A percentile compares a stretch with the other conserved stretches of the same genome.
Conservation (phyloP, 2,113 vertebrate species). For the Oryzias javanicus region DNA sequence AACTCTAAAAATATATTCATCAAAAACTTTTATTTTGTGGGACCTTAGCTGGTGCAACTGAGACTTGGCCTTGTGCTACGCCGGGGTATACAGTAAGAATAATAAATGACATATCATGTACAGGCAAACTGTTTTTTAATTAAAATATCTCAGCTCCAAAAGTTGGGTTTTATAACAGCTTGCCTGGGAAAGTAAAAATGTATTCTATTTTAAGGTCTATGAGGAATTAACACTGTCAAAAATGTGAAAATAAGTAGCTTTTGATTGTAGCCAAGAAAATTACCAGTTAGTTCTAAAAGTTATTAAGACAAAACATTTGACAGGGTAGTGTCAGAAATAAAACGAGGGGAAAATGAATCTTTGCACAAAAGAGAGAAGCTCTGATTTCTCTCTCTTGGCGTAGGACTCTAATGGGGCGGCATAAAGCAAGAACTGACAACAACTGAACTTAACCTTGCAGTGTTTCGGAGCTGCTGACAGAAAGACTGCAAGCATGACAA, state of each 20-base stretch:
- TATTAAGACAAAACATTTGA: slow-evolving; percentile 8
- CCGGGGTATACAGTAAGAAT: too few species aligned
- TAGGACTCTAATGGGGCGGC: slow-evolving; percentile 26
- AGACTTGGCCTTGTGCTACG: too few species aligned
- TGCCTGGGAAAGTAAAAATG: too few species aligned
- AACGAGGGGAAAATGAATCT: slow-evolving; percentile 39
- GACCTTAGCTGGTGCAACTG: too few species aligned
- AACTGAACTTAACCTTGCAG: slow-evolving; percentile 49
- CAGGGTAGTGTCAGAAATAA: background rate
- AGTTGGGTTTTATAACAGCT: too few species aligned
- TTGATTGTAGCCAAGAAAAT: slow-evolving; percentile 23
- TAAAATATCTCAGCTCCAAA: too few species aligned
- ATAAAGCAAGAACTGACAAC: slow-evolving; percentile 37
- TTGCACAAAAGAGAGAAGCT: slow-evolving; percentile 35
- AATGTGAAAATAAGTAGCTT: slow-evolving; percentile 1
- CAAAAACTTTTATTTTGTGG: too few species aligned
- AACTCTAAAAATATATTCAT: too few species aligned
- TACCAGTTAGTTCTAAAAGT: slow-evolving; percentile 13
- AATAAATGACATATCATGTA: too few species aligned
- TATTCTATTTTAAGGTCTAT: too few species aligned
- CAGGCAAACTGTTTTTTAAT: too few species aligned
- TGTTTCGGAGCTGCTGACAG: slow-evolving; percentile 48
- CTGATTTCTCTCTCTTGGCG: slow-evolving; percentile 42
- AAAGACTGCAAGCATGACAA: slow-evolving; percentile 52
- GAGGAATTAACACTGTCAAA: too few species aligned